Base-by-base conservation (phyloP, 2,113 vertebrate genomes). In the Corythornis vintsioides region DNA sequence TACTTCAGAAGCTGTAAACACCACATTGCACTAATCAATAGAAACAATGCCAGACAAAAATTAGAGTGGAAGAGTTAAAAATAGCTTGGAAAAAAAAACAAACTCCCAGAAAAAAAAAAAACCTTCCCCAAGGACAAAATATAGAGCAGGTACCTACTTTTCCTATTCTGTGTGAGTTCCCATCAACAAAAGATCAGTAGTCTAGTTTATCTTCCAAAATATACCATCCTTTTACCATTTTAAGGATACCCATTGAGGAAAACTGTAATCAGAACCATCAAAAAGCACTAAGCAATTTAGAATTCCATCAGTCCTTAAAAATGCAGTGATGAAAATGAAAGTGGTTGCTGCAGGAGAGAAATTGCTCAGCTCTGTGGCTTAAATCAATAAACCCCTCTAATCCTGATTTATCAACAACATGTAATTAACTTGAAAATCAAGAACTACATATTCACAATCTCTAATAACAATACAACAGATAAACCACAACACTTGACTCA, bases 371-470 rank as follows among this genome's bases (percentile, higher is more conserved):
- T 86, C 31, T 0, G 0, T 13, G 33, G 76, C 17, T 72, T 24
- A 64, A 86, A 63, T 14, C 7, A 38, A 38, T 38, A 38, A 38
- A 10, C 38, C 38, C 38, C 38, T 38, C 38, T 38, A 38, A 38
- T 38, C 38, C 38, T 38, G 82, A 85, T 69, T 84, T 64, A 91
- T 87, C 87, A 82, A 42, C 38, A 74, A 53, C 33, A 25, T 5
- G 26, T 75, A 75, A 91, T 89, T 78, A 89, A 85, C 31, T 38
- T 29, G 16, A 22, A 67, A 82, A 31, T 18, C 50, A 53, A 71
- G 33, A 77, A 67, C 43, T 92, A 42, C 15, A 29, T 16, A 63
- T 72, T 67, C 57, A 56, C 35, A 81, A 59, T 52, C 45, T 28
- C 18, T 53, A 67, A 21, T 35, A 89, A 69, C 17, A 63, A 35